Percentiles rank a stretch among this genome's conserved stretches.
Conservation (phyloP, 1,140 invertebrate genomes). For the Listronotus bonariensis region DNA sequence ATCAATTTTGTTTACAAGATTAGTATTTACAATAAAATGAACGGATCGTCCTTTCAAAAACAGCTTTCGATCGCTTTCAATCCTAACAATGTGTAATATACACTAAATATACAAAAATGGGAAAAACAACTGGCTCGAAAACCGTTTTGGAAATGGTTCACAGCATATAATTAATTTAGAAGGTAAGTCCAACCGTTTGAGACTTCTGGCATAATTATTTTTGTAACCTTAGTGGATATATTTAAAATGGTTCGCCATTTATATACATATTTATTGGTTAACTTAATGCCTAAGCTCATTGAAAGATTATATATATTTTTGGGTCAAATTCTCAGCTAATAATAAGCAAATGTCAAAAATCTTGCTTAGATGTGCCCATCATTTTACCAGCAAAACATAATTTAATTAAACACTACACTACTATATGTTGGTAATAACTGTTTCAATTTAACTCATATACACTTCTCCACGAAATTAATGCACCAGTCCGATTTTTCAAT, state of each 20-base stretch:
- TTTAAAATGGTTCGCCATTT: conserved; percentile 41
- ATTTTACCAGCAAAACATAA: too few relatives aligned
- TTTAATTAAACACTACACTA: too few relatives aligned
- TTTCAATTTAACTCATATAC: too few relatives aligned
- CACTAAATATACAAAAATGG: conserved; percentile 32
- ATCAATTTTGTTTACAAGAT: conserved; percentile 39
- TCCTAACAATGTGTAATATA: conserved; percentile 40
- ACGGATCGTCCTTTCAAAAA: conserved; percentile 14
- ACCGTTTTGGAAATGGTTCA: conserved; percentile 4
- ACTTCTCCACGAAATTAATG: too few relatives aligned
- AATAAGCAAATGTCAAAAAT: too few relatives aligned
- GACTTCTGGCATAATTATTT: conserved; percentile 17
- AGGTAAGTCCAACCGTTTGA: not conserved
- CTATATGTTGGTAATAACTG: too few relatives aligned
- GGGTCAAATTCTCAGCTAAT: too few relatives aligned
- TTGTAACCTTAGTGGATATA: conserved; percentile 32
- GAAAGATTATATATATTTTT: not conserved
- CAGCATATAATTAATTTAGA: conserved; percentile 3
- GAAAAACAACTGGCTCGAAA: conserved; percentile 18
- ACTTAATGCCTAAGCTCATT: conserved; percentile 36
- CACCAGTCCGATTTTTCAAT: too few relatives aligned
- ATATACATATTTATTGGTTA: conserved; percentile 36
- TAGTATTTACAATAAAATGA: conserved; percentile 30
- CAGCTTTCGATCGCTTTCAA: conserved; percentile 11
- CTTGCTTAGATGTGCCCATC: too few relatives aligned